Evolutionary conservation across 2,113 vertebrate species (phyloP), one percentile per base, ranked within the genome.

Genomic region (Rhinolophus sinicus): DNA sequence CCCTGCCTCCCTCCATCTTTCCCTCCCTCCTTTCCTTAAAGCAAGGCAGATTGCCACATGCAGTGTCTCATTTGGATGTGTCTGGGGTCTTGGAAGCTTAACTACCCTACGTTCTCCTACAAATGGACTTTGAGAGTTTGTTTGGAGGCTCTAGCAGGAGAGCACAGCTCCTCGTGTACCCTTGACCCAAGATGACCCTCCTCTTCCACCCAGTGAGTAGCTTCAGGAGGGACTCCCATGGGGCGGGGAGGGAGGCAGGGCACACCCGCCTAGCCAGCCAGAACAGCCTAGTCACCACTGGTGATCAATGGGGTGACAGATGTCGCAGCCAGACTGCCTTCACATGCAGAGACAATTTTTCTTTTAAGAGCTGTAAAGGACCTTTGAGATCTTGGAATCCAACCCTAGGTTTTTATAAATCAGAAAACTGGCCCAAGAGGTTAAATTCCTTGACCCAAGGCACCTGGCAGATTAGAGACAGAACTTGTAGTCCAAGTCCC

Each of bases 361-460:
- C 38, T 60, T 90, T 73, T 26, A 65, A 95, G 70, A 81, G 64
- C 8, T 58, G 11, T 78, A 83, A 88, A 90, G 76, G 33, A 81
- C 60, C 54, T 90, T 28, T 9, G 28, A 83, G 64, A 91, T 56
- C 11, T 50, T 50, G 26, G 64, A 88, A 84, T 60, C 72, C 94
- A 95, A 26, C 19, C 21, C 9, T 80, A 5, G 6, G 9, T 38
- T 94, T 97, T 77, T 38, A 80, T 64, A 95, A 60, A 82, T 64
- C 19, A 82, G 54, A 90, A 96, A 95, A 95, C 28, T 11, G 12
- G 52, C 87, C 85, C 33, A 11, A 94, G 92, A 96, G 44, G 92
- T 33, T 35, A 78, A 77, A 96, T 91, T 65, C 78, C 50, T 40
- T 94, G 78, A 35, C 54, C 69, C 30, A 95, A 96, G 60, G 54